Conservation (phyloP, 2,797 vertebrate species). For the Poeciliopsis presidionis region DNA sequence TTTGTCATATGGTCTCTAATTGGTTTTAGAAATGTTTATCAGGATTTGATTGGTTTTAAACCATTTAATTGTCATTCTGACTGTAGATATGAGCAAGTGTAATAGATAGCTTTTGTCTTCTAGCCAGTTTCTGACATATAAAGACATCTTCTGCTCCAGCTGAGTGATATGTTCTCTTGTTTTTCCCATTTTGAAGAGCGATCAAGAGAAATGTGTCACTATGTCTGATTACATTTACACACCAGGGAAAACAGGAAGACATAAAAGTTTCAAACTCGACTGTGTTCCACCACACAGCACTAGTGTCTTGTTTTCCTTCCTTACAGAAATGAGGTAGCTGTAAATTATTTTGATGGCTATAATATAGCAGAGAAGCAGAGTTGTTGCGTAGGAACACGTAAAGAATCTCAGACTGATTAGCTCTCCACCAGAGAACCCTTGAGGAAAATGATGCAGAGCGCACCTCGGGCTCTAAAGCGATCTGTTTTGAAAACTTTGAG, state of each 20-base stretch:
- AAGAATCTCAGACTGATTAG: slow-evolving; percentile 20
- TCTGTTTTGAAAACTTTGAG: slow-evolving; percentile 34
- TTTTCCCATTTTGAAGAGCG: background rate
- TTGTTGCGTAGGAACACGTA: background rate
- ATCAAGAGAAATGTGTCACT: background rate
- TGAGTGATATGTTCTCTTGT: background rate
- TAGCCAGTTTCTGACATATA: background rate
- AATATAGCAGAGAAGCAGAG: background rate
- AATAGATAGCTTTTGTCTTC: background rate
- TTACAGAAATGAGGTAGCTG: background rate
- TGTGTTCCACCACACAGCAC: background rate
- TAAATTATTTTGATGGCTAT: background rate
- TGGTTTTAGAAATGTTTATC: background rate
- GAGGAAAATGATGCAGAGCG: slow-evolving; percentile 17
- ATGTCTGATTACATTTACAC: background rate
- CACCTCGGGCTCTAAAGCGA: background rate
- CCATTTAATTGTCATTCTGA: background rate
- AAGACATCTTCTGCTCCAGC: too few species aligned
- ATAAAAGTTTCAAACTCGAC: background rate
- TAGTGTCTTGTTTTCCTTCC: background rate
- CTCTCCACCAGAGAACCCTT: background rate
- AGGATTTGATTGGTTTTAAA: background rate
- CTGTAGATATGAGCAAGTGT: background rate
- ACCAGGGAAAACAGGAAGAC: background rate
- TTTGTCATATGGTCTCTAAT: background rate